Conservation (phyloP, 2,888 invertebrate genomes). For the Cylindroiulus punctatus region DNA sequence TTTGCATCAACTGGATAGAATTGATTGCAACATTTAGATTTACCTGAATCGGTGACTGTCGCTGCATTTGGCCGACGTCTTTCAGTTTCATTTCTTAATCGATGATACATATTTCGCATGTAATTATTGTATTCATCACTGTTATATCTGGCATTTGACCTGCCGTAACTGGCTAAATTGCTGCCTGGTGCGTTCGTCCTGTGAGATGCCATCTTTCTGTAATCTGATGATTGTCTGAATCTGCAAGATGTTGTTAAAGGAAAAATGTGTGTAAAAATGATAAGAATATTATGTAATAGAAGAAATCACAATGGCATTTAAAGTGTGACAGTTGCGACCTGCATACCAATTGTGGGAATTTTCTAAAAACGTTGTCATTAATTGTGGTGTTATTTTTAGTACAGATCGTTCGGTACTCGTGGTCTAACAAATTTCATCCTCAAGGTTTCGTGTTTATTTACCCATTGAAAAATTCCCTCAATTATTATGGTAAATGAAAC, state of each 20-base stretch:
- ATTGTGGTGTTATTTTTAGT: too few relatives aligned
- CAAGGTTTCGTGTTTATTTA: too few relatives aligned
- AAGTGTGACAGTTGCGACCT: too few relatives aligned
- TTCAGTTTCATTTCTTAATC: conserved; percentile 51
- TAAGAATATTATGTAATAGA: too few relatives aligned
- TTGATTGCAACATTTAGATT: not conserved
- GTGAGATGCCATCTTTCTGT: conserved; percentile 20
- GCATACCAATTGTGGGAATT: too few relatives aligned
- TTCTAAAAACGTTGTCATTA: too few relatives aligned
- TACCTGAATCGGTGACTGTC: conserved; percentile 30
- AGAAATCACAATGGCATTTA: too few relatives aligned
- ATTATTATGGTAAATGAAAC: not conserved
- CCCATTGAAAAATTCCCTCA: too few relatives aligned
- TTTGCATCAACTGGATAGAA: too few relatives aligned
- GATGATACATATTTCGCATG: conserved; percentile 50
- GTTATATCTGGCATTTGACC: conserved; percentile 50
- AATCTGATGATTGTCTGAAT: not conserved
- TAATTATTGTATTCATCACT: conserved; percentile 55
- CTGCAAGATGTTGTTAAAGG: not conserved
- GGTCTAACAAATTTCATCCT: too few relatives aligned
- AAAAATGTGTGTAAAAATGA: too few relatives aligned
- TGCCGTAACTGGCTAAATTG: conserved; percentile 49
- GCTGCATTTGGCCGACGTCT: not conserved
- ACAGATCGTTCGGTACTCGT: too few relatives aligned
- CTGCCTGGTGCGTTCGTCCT: conserved; percentile 37